Percentiles rank a stretch among this genome's conserved stretches.
phyloP scores from a whole-genome alignment of 1,140 invertebrate genomes.

The Drosophila leontia region DNA sequence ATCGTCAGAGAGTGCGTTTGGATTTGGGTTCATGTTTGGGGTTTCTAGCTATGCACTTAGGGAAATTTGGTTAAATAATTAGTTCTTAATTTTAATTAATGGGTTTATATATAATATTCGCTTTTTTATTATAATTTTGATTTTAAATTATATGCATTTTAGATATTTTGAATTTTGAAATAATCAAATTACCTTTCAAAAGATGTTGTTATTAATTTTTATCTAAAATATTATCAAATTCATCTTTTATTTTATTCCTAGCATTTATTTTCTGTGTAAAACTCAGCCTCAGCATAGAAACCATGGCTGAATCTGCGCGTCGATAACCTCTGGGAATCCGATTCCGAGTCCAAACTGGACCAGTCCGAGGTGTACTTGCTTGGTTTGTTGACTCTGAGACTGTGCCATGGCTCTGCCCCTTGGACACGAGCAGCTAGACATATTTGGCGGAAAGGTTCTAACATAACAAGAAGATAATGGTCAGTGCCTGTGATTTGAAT shows the following conservation, averaged over 20 bases:
- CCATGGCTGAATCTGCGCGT: not conserved
- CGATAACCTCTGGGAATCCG: constrained; percentile 32
- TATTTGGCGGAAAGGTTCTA: constrained; percentile 5
- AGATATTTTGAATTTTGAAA: too few species aligned
- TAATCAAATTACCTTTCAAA: too few species aligned
- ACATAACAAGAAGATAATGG: constrained; percentile 4
- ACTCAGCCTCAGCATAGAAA: not conserved
- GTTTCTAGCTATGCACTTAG: not conserved
- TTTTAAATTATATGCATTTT: too few species aligned
- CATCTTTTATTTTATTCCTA: not conserved
- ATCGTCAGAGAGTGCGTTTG: constrained; percentile 44
- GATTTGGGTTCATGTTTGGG: not conserved
- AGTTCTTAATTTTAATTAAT: not conserved
- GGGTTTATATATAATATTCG: not conserved
- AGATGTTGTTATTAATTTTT: too few species aligned
- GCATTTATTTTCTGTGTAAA: not conserved
- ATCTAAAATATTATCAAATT: too few species aligned
- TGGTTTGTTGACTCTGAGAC: constrained; percentile 33
- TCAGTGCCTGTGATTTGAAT: not conserved
- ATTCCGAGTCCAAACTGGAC: constrained; percentile 7
- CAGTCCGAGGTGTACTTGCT: constrained; percentile 14
- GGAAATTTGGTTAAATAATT: not conserved
- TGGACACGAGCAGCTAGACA: constrained; percentile 17
- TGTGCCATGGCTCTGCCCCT: constrained; percentile 1
- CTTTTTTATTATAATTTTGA: not conserved